A percentile compares a stretch with the other conserved stretches of the same genome.
Conservation (phyloP, 2,797 vertebrate species). For the Tragelaphus oryx region DNA sequence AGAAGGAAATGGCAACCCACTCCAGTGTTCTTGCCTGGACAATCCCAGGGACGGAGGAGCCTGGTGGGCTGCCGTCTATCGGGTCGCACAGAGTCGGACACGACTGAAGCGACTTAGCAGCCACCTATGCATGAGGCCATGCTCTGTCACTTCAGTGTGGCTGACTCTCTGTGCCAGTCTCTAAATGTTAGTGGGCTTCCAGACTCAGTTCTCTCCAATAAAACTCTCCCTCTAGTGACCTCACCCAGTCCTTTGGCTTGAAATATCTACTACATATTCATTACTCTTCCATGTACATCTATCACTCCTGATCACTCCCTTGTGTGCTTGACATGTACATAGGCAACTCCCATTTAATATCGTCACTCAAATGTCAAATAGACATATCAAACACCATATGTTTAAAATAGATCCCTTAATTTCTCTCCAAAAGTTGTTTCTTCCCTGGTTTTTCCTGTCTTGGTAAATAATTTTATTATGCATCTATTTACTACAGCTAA, state of each 20-base stretch:
- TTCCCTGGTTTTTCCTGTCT: background rate
- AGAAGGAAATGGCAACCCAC: no score
- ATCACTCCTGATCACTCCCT: background rate
- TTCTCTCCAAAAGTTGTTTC: background rate
- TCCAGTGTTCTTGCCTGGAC: no score
- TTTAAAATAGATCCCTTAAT: background rate
- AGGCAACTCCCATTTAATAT: background rate
- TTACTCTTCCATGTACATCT: background rate
- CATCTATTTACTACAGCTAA: background rate
- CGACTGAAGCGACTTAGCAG: no score
- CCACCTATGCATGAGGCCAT: background rate
- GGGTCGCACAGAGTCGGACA: no score
- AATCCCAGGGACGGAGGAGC: no score
- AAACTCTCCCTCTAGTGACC: background rate
- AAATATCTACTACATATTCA: background rate
- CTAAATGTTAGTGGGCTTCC: background rate
- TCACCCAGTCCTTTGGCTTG: background rate
- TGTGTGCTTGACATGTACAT: background rate
- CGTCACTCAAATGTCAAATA: background rate
- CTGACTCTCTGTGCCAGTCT: background rate
- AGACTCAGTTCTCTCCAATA: background rate
- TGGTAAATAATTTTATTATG: background rate
- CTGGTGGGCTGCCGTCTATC: no score
- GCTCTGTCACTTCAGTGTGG: background rate
- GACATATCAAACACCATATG: background rate